phyloP scores from a whole-genome alignment of 2,888 invertebrate genomes.

The Cremastinae sp. region DNA sequence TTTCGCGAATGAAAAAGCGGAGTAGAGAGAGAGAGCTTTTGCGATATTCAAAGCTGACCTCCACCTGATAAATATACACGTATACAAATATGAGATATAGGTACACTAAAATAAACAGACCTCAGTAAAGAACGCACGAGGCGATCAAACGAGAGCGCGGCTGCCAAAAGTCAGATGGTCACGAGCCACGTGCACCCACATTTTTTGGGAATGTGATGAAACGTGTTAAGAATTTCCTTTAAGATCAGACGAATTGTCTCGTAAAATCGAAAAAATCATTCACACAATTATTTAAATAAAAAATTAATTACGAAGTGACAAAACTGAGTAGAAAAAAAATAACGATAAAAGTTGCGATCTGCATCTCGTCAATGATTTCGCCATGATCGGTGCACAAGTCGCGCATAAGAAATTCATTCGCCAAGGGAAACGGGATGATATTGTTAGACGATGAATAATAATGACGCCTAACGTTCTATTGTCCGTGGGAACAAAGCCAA shows the following conservation, averaged over 20 bases:
- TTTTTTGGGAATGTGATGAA: constrained; percentile 17
- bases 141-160: constrained; percentile 8
- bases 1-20: constrained; percentile 8
- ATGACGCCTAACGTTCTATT: constrained; percentile 15
- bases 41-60: constrained; percentile 27
- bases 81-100: constrained; percentile 14
- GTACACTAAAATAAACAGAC: constrained; percentile 1
- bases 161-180: constrained; percentile 40
- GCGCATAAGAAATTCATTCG: constrained; percentile 20
- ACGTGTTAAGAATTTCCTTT: neutral
- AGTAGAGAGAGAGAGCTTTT: neutral
- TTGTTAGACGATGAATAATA: constrained; percentile 9
- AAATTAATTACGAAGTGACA: too few relatives aligned
- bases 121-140: constrained; percentile 8
- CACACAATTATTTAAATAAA: too few relatives aligned
- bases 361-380: constrained; percentile 1
- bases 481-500: constrained; percentile 45
- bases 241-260: constrained; percentile 1
- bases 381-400: neutral
- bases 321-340: too few relatives aligned
- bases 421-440: constrained; percentile 6
- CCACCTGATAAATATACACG: neutral
- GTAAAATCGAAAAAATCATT: neutral
- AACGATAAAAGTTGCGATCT: too few relatives aligned
- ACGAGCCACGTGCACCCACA: constrained; percentile 15